Evolutionary conservation across 2,113 vertebrate species (phyloP).

Genomic region (Reinhardtius hippoglossoides): DNA sequence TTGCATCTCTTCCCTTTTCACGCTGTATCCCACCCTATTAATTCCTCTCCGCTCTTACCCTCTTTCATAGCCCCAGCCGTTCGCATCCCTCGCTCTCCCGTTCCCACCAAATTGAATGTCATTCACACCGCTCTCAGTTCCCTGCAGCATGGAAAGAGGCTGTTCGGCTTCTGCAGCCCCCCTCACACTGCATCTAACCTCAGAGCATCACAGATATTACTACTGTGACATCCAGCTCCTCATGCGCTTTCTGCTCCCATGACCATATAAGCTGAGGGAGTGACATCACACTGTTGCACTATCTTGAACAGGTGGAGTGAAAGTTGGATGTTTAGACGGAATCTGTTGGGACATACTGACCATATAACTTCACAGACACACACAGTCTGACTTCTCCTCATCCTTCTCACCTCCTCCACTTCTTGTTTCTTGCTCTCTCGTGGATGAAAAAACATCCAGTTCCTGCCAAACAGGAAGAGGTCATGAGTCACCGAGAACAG

Average conservation of each 20-base stretch:
- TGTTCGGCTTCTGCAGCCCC: slow-evolving; percentile 33
- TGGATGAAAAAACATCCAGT: slow-evolving; percentile 48
- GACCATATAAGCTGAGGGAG: slow-evolving; percentile 58
- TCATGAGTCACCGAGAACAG: slow-evolving; percentile 57
- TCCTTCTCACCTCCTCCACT: slow-evolving; percentile 54
- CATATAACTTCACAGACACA: slow-evolving; percentile 2
- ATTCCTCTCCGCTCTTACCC: slow-evolving; percentile 47
- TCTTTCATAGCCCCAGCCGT: slow-evolving; percentile 51
- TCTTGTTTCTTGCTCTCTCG: slow-evolving; percentile 42
- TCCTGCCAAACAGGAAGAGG: slow-evolving; percentile 49
- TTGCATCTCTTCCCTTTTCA: slow-evolving; percentile 54
- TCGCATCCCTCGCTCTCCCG: slow-evolving; percentile 41
- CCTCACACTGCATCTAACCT: slow-evolving; percentile 36
- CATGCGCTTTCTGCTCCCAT: slow-evolving; percentile 31
- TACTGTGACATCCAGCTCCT: slow-evolving; percentile 25
- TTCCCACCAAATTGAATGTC: slow-evolving; percentile 60
- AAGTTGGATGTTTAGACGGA: slow-evolving; percentile 28
- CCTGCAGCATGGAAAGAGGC: slow-evolving; percentile 35
- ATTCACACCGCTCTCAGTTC: slow-evolving; percentile 51
- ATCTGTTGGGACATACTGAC: slow-evolving; percentile 24
- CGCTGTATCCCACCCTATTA: slow-evolving; percentile 42
- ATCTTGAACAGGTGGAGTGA: slow-evolving; percentile 26
- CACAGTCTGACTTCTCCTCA: slow-evolving; percentile 30
- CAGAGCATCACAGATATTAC: slow-evolving; percentile 31
- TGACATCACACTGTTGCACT: slow-evolving; percentile 42